These are phyloP conservation scores for Gibbula magus DNA, from an alignment of 2,888 invertebrate genomes.

Conservation along the genomic window DNA sequence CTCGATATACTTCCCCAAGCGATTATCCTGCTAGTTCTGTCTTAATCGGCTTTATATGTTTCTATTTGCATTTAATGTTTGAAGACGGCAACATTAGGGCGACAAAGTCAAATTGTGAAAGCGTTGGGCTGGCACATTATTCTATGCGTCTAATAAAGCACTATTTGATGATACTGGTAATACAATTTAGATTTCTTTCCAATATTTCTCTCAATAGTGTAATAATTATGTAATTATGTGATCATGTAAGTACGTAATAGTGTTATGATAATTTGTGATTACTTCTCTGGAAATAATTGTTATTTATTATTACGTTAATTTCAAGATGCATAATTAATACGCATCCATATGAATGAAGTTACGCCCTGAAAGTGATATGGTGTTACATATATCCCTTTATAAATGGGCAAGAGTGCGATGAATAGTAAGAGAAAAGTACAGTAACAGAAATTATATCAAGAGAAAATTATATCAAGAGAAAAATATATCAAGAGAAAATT, in stretches of 20 bases:
- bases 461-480: too few species aligned
- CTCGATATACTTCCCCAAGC: slow-evolving; percentile 21
- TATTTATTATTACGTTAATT: too few species aligned
- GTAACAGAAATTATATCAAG: too few species aligned
- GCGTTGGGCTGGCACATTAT: neutral
- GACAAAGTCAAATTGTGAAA: neutral
- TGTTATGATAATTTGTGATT: too few species aligned
- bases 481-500: too few species aligned
- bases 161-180: neutral
- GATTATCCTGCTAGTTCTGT: slow-evolving; percentile 12
- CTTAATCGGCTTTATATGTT: slow-evolving; percentile 28
- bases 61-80: slow-evolving; percentile 19
- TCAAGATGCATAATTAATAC: too few species aligned
- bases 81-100: neutral
- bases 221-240: slow-evolving; percentile 3
- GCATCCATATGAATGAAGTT: too few species aligned
- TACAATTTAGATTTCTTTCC: neutral
- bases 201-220: neutral
- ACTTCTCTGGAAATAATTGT: too few species aligned
- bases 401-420: too few species aligned
- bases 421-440: too few species aligned
- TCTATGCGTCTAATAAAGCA: neutral
- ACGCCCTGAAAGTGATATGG: too few species aligned
- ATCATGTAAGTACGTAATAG: neutral
- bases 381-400: too few species aligned